phyloP scores from a whole-genome alignment of 2,113 vertebrate species.

The Geococcyx californianus region DNA sequence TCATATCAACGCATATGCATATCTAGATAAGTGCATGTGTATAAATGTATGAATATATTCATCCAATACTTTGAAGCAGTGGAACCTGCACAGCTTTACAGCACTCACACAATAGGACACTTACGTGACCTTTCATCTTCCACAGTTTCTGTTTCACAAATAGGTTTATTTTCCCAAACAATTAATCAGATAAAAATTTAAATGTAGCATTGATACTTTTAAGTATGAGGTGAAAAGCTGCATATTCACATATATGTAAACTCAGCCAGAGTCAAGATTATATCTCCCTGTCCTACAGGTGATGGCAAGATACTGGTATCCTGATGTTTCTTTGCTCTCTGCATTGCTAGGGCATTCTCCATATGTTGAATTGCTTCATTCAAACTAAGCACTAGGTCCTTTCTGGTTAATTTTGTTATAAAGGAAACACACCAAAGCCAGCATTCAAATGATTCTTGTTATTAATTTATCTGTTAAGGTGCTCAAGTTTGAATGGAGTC shows the following conservation, averaged over 20 bases:
- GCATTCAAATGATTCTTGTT: background rate
- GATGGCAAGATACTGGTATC: background rate
- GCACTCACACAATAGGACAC: background rate
- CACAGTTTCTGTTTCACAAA: background rate
- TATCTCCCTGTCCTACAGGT: background rate
- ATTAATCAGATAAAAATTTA: background rate
- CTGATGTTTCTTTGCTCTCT: background rate
- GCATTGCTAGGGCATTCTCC: background rate
- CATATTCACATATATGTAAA: background rate
- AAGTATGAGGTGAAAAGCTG: background rate
- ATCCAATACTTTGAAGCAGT: background rate
- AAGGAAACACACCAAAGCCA: background rate
- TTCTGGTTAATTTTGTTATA: background rate
- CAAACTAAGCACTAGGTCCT: background rate
- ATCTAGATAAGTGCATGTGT: background rate
- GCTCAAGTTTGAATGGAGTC: conserved; percentile 87
- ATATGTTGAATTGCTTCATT: background rate
- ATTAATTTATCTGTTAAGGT: conserved; percentile 69
- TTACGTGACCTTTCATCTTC: background rate
- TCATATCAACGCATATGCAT: background rate
- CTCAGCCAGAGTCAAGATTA: background rate
- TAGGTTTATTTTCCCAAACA: background rate
- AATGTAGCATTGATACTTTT: background rate
- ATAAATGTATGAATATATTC: background rate
- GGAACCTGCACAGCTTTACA: background rate